Evolutionary conservation across 2,888 invertebrate species (phyloP).

Genomic region (Pheosia tremula): DNA sequence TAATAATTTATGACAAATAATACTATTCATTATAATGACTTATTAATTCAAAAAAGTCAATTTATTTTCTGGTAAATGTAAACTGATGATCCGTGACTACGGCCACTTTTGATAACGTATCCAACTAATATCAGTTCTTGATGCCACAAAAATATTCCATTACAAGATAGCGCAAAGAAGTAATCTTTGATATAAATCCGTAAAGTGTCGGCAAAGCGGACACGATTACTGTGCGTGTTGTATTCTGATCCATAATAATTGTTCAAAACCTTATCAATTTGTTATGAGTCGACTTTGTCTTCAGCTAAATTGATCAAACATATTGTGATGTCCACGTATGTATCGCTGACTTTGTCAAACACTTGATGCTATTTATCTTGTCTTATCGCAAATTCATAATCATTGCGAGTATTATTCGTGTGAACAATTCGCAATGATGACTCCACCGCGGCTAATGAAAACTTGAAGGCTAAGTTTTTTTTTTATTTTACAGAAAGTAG

Average conservation of each 20-base stretch:
- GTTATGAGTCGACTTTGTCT: neutral
- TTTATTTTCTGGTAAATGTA: neutral
- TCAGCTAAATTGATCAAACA: neutral
- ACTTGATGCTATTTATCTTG: neutral
- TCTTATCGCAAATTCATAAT: too few relatives aligned
- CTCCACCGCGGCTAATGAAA: too few relatives aligned
- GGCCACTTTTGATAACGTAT: neutral
- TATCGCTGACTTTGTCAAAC: neutral
- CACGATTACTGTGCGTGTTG: neutral
- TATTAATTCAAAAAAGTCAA: neutral
- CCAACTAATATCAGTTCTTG: neutral
- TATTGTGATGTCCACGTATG: neutral
- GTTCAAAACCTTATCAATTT: constrained; percentile 16
- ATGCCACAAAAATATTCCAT: neutral
- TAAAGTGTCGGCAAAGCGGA: neutral
- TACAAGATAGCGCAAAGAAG: constrained; percentile 1
- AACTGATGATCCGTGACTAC: neutral
- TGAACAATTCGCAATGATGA: neutral
- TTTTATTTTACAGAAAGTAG: constrained; percentile 62
- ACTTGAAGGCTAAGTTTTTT: neutral
- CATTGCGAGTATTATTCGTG: too few relatives aligned
- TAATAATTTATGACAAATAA: too few relatives aligned
- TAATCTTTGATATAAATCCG: constrained; percentile 1
- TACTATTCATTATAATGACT: too few relatives aligned
- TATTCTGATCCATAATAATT: constrained; percentile 15